Conservation (phyloP, 2,797 vertebrate species). For the Scolopax rusticola region DNA sequence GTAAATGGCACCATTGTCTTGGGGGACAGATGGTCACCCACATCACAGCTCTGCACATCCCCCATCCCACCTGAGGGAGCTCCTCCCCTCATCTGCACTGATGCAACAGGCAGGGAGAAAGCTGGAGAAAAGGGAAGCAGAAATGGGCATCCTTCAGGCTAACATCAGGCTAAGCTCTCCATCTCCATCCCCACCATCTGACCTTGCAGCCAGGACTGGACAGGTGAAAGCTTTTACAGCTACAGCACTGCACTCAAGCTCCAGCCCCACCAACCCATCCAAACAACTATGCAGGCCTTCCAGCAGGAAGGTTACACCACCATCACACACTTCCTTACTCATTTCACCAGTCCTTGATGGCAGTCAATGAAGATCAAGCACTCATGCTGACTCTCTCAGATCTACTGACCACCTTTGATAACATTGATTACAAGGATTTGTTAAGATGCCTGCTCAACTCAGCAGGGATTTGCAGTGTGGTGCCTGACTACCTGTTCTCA, state of each 20-base stretch:
- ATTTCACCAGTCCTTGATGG: not conserved
- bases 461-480: not conserved
- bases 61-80: not conserved
- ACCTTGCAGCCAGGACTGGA: not conserved
- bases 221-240: not conserved
- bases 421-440: slow-evolving; percentile 23
- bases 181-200: not conserved
- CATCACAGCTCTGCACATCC: not conserved
- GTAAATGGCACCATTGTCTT: slow-evolving; percentile 23
- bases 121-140: not conserved
- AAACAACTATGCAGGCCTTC: not conserved
- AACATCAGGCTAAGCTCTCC: not conserved
- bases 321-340: not conserved
- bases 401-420: not conserved
- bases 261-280: not conserved
- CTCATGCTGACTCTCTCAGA: not conserved
- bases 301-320: not conserved
- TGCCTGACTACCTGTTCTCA: not conserved
- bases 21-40: slow-evolving; percentile 11
- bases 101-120: not conserved
- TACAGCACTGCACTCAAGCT: not conserved
- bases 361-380: slow-evolving; percentile 5
- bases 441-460: slow-evolving; percentile 1
- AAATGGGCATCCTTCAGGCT: not conserved
- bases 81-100: not conserved